phyloP scores from a whole-genome alignment of 2,888 invertebrate genomes.

The Drosophila lutescens region DNA sequence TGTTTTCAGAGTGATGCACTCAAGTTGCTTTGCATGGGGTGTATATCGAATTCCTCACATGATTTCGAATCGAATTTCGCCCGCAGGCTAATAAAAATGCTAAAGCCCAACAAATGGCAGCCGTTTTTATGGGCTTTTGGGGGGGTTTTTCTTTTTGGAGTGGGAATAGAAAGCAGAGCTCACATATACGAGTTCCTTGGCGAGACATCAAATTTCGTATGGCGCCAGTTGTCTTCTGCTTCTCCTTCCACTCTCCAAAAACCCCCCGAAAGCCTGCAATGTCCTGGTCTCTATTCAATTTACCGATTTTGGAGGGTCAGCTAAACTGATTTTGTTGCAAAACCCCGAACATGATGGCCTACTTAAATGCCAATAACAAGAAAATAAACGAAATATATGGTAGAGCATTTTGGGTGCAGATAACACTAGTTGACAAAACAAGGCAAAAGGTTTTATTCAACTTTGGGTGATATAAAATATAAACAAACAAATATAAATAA shows the following conservation, averaged over 20 bases:
- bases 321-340: conserved; percentile 28
- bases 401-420: conserved; percentile 13
- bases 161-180: not conserved
- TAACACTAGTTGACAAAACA: conserved; percentile 35
- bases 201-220: conserved; percentile 29
- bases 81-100: conserved; percentile 43
- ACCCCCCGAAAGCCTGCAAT: not conserved
- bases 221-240: conserved; percentile 17
- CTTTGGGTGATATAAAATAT: too few relatives aligned
- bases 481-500: too few relatives aligned
- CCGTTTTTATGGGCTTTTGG: not conserved
- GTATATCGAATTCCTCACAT: conserved; percentile 4
- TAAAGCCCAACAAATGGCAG: conserved; percentile 9
- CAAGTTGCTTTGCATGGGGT: not conserved
- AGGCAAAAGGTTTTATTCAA: too few relatives aligned
- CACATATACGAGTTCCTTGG: conserved; percentile 43
- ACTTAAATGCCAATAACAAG: conserved; percentile 33
- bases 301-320: conserved; percentile 18
- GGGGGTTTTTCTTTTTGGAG: conserved; percentile 1
- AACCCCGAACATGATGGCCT: conserved; percentile 18
- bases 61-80: conserved; percentile 29
- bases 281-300: conserved; percentile 6
- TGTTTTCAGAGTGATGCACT: not conserved
- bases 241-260: not conserved
- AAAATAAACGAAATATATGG: conserved; percentile 39